phyloP scores from a whole-genome alignment of 2,888 invertebrate species.

The Caenorhabditis doughertyi region DNA sequence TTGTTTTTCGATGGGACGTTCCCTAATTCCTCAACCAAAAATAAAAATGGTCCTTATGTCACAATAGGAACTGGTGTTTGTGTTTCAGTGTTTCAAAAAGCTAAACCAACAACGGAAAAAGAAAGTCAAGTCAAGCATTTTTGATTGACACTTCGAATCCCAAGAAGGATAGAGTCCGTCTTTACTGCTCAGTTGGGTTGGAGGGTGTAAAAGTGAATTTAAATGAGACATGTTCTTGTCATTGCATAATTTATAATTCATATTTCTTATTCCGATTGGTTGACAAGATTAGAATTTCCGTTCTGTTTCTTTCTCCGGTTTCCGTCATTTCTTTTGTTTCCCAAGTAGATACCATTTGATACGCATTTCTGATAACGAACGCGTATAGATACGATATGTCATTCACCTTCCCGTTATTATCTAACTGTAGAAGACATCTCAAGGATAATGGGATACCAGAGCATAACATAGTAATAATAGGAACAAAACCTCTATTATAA shows the following conservation, averaged over 20 bases:
- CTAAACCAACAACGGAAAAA: slow-evolving; percentile 24
- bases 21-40: slow-evolving; percentile 3
- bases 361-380: slow-evolving; percentile 57
- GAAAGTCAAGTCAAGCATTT: slow-evolving; percentile 63
- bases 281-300: slow-evolving; percentile 62
- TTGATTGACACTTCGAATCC: slow-evolving; percentile 65
- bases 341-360: slow-evolving; percentile 45
- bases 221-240: slow-evolving; percentile 62
- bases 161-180: slow-evolving; percentile 36
- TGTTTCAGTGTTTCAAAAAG: too few relatives aligned
- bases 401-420: slow-evolving; percentile 65
- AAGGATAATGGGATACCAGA: slow-evolving; percentile 37
- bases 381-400: slow-evolving; percentile 55
- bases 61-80: slow-evolving; percentile 11
- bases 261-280: slow-evolving; percentile 53
- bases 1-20: slow-evolving; percentile 28
- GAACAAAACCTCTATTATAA: not conserved
- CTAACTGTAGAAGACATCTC: slow-evolving; percentile 50
- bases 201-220: slow-evolving; percentile 49
- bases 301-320: slow-evolving; percentile 22
- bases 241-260: slow-evolving; percentile 63
- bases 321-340: slow-evolving; percentile 20
- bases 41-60: slow-evolving; percentile 19
- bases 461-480: slow-evolving; percentile 43
- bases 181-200: slow-evolving; percentile 10